Percentiles rank a stretch among this genome's conserved stretches.
These are phyloP conservation scores for Ichneumoninae sp. DNA, from an alignment of 2,888 invertebrate species.

Conservation along the genomic window DNA sequence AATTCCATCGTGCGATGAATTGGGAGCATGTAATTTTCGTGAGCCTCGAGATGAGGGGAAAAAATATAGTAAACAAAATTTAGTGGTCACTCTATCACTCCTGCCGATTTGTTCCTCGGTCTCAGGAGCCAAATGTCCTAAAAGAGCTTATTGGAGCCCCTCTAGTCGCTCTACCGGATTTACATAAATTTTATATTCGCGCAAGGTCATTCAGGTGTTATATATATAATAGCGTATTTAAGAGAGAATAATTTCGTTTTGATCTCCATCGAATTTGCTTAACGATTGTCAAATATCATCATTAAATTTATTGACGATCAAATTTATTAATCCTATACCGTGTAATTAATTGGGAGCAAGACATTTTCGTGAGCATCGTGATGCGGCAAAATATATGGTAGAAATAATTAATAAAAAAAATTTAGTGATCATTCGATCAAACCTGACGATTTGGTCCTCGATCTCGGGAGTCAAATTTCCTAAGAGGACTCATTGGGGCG, in stretches of 20 bases:
- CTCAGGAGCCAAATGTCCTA: slow-evolving; percentile 2
- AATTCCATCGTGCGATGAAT: neutral
- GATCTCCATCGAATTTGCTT: too few relatives aligned
- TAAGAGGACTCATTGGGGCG: neutral
- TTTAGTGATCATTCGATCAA: neutral
- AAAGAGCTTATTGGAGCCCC: neutral
- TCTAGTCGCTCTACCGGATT: slow-evolving; percentile 1
- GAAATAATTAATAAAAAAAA: neutral
- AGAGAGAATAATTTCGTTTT: too few relatives aligned
- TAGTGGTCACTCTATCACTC: neutral
- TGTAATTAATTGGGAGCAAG: neutral
- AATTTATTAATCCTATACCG: too few relatives aligned
- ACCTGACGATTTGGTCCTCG: neutral
- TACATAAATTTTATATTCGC: slow-evolving; percentile 28
- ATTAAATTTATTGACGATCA: too few relatives aligned
- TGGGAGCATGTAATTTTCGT: neutral
- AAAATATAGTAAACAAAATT: neutral
- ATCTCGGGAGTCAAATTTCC: slow-evolving; percentile 1
- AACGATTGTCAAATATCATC: too few relatives aligned
- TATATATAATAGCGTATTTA: too few relatives aligned
- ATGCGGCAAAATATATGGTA: neutral
- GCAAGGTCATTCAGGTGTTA: too few relatives aligned
- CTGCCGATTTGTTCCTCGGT: neutral
- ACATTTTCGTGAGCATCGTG: neutral
- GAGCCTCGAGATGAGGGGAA: neutral